Percentiles rank a stretch among this genome's conserved stretches.
Conservation (phyloP, 1,140 invertebrate genomes). For the Stegodyphus mimosarum region DNA sequence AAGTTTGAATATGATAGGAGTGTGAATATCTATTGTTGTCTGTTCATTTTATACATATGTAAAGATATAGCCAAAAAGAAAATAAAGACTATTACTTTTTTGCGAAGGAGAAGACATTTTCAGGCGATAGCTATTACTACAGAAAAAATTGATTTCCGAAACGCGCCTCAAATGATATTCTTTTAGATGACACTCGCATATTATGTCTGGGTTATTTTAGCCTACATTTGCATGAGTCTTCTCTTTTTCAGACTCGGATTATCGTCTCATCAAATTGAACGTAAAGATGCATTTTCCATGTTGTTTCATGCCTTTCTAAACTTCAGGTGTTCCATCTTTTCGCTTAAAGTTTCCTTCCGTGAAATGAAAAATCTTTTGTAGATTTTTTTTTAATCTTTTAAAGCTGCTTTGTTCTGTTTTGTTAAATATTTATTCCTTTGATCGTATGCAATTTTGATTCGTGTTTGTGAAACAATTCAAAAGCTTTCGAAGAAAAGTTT, state of each 20-base stretch:
- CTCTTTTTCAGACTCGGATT: not conserved
- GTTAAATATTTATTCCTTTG: too few species aligned
- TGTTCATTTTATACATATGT: not conserved
- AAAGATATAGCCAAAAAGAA: not conserved
- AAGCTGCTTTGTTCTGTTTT: too few species aligned
- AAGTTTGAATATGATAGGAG: too few species aligned
- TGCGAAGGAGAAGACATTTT: not conserved
- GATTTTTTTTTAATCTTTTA: too few species aligned
- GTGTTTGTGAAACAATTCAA: too few species aligned
- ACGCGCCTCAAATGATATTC: constrained; percentile 30
- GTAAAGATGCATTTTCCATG: not conserved
- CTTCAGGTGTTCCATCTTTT: too few species aligned
- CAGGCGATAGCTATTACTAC: constrained; percentile 29
- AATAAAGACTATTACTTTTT: not conserved
- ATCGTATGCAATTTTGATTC: too few species aligned
- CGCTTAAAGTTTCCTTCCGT: too few species aligned
- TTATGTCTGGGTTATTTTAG: constrained; percentile 24
- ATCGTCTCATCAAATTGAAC: constrained; percentile 11
- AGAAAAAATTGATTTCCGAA: constrained; percentile 37
- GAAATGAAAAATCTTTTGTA: too few species aligned
- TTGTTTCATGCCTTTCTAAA: too few species aligned
- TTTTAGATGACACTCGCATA: constrained; percentile 12
- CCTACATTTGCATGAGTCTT: constrained; percentile 26
- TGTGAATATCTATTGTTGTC: too few species aligned
- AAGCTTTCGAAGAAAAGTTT: too few species aligned